phyloP scores from a whole-genome alignment of 2,797 vertebrate genomes.

The Cichlasoma orientale region DNA sequence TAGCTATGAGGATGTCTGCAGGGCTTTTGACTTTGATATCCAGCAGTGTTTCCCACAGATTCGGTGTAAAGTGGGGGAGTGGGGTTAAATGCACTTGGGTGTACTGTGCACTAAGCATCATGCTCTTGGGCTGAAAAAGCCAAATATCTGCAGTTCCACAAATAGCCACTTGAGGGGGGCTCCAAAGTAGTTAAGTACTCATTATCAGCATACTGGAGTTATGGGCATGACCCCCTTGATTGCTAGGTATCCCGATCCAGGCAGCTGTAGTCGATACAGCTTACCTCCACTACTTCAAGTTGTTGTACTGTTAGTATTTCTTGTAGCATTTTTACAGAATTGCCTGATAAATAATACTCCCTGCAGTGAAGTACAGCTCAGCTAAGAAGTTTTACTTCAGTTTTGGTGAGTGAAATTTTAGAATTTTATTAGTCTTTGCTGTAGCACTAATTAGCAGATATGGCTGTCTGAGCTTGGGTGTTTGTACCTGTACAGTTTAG shows the following conservation, averaged over 20 bases:
- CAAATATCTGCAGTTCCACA: not conserved
- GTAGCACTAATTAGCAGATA: not conserved
- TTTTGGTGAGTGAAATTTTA: not conserved
- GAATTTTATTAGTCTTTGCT: not conserved
- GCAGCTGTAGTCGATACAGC: not conserved
- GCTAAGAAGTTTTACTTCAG: not conserved
- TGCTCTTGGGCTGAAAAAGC: not conserved
- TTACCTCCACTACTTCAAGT: not conserved
- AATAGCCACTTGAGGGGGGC: not conserved
- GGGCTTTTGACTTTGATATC: not conserved
- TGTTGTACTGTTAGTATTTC: not conserved
- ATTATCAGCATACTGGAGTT: not conserved
- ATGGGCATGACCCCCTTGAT: not conserved
- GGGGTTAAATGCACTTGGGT: not conserved
- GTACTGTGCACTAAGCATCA: accelerated
- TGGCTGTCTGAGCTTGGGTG: not conserved
- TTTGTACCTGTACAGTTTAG: not conserved
- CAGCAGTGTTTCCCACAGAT: not conserved
- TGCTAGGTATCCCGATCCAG: not conserved
- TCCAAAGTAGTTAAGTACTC: too few species aligned
- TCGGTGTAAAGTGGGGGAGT: not conserved
- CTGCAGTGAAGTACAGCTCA: not conserved
- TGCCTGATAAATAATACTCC: not conserved
- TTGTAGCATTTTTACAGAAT: not conserved
- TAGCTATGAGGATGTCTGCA: not conserved